phyloP scores from a whole-genome alignment of 2,113 vertebrate genomes.

The Muscicapa adusta region DNA sequence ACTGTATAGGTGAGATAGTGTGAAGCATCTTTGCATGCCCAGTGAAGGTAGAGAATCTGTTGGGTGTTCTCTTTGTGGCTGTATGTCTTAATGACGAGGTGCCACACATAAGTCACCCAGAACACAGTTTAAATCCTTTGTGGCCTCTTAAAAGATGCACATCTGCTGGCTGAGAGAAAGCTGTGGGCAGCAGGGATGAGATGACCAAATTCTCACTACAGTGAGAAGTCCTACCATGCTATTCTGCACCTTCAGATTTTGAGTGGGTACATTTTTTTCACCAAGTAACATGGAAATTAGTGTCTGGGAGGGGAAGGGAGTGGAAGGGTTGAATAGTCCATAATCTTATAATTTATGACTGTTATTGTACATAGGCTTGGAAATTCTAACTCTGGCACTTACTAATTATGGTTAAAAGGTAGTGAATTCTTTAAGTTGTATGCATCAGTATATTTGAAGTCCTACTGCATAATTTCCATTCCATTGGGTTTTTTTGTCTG shows the following conservation, averaged over 20 bases:
- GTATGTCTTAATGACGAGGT: neutral
- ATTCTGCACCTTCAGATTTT: neutral
- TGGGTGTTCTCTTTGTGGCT: neutral
- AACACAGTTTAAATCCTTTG: neutral
- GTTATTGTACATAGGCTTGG: neutral
- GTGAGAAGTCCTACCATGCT: neutral
- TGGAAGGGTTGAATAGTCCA: neutral
- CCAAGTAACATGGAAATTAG: neutral
- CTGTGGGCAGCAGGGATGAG: neutral
- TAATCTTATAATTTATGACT: neutral
- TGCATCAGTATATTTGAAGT: neutral
- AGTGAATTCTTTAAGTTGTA: neutral
- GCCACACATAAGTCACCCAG: neutral
- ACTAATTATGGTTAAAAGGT: neutral
- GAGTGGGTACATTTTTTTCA: neutral
- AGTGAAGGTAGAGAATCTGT: neutral
- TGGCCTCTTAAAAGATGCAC: neutral
- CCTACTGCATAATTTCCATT: neutral
- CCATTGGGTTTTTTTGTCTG: neutral
- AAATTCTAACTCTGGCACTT: neutral
- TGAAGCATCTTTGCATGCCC: rapidly evolving
- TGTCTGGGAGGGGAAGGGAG: neutral
- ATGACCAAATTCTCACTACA: neutral
- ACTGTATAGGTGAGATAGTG: neutral
- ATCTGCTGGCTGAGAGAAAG: neutral